Percentiles rank a stretch among this genome's conserved stretches.
Conservation (phyloP, 2,888 invertebrate species). For the Lamellibrachia satsuma region DNA sequence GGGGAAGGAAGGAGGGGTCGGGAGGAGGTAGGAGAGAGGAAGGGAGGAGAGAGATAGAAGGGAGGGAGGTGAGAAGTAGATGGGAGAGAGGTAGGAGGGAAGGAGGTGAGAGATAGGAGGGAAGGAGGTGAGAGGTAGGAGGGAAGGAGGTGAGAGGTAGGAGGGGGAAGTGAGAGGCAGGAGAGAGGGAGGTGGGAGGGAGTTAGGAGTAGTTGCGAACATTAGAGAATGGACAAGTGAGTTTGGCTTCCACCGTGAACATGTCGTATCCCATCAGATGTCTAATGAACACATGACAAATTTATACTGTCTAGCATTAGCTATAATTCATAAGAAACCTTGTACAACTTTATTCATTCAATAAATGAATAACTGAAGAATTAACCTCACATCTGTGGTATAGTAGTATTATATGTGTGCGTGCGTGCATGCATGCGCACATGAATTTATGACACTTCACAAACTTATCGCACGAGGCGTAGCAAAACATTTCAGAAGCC, state of each 20-base stretch:
- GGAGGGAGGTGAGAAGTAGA: background rate
- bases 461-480: too few relatives aligned
- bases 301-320: too few relatives aligned
- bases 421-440: too few relatives aligned
- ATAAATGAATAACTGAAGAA: too few relatives aligned
- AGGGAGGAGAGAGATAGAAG: background rate
- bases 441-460: too few relatives aligned
- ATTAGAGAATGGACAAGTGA: background rate
- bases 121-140: background rate
- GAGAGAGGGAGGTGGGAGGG: background rate
- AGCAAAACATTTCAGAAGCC: too few relatives aligned
- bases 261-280: background rate
- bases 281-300: background rate
- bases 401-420: too few relatives aligned
- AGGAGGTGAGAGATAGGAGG: background rate
- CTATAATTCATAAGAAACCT: too few relatives aligned
- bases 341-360: too few relatives aligned
- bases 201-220: background rate
- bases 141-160: background rate
- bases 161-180: background rate
- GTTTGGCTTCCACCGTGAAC: too few relatives aligned
- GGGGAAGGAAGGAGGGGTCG: background rate
- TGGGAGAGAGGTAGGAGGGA: background rate
- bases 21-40: background rate
- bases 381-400: too few relatives aligned